A percentile compares a stretch with the other conserved stretches of the same genome.
Conservation (phyloP, 1,140 invertebrate genomes). For the Lepidurus packardi region DNA sequence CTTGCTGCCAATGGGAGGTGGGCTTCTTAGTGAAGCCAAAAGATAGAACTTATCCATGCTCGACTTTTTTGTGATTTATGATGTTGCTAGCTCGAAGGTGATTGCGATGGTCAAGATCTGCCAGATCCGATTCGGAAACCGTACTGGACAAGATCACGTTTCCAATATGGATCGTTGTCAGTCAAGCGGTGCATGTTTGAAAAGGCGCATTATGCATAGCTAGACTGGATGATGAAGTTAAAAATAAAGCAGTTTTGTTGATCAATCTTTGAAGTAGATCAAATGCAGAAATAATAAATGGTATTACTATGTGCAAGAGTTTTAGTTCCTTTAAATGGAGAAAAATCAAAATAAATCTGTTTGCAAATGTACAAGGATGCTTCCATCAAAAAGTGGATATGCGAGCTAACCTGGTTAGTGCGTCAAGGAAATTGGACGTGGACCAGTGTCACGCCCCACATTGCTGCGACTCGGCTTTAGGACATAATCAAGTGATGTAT, state of each 20-base stretch:
- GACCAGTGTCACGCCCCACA: background rate
- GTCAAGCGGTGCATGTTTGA: background rate
- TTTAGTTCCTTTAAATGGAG: background rate
- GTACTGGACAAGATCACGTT: background rate
- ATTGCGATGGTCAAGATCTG: background rate
- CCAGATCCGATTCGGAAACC: background rate
- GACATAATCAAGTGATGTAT: background rate
- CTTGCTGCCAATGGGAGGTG: too few relatives aligned
- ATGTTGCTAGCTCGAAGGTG: background rate
- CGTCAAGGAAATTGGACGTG: slow-evolving; percentile 8
- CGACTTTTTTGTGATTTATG: background rate
- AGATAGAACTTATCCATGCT: background rate
- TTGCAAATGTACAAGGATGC: background rate
- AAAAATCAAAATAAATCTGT: background rate
- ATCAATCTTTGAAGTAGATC: background rate
- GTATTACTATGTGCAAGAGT: background rate
- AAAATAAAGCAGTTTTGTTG: background rate
- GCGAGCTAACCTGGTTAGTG: slow-evolving; percentile 12
- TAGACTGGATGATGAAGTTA: background rate
- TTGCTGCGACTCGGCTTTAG: background rate
- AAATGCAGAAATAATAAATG: background rate
- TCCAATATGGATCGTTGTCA: background rate
- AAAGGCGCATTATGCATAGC: background rate
- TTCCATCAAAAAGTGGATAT: background rate
- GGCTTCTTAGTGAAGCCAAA: too few relatives aligned